Percentiles rank a stretch among this genome's conserved stretches.
Conservation (phyloP, 2,797 vertebrate genomes). For the Pogonophryne albipinna region DNA sequence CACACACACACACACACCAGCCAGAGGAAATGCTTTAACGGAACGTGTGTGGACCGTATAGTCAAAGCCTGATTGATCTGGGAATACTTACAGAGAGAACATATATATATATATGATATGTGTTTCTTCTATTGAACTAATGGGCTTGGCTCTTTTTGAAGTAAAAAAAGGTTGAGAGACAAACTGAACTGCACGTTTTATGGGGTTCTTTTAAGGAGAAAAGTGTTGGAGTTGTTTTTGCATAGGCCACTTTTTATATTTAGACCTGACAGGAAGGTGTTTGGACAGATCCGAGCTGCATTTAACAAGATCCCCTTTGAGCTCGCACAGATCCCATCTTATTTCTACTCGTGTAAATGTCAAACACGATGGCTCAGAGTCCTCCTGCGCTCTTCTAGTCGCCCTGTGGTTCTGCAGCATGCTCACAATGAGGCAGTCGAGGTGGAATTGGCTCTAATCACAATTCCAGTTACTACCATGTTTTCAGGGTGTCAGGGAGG, state of each 20-base stretch:
- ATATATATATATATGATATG: too few species aligned
- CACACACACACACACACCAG: neutral
- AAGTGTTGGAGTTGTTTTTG: too few species aligned
- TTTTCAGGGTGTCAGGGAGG: conserved; percentile 40
- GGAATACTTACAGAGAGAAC: too few species aligned
- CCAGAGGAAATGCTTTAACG: neutral
- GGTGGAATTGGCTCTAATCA: conserved; percentile 45
- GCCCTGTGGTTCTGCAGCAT: neutral
- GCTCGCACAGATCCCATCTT: conserved; percentile 23
- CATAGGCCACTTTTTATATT: too few species aligned
- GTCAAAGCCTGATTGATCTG: neutral
- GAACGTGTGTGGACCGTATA: too few species aligned
- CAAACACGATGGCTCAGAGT: conserved; percentile 23
- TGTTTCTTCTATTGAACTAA: too few species aligned
- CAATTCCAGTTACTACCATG: conserved; percentile 31
- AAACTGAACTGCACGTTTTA: too few species aligned
- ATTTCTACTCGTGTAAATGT: conserved; percentile 51
- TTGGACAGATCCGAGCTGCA: neutral
- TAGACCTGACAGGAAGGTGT: conserved; percentile 10
- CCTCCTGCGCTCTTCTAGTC: conserved; percentile 12
- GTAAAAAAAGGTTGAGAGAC: too few species aligned
- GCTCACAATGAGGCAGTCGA: conserved; percentile 45
- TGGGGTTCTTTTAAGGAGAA: too few species aligned
- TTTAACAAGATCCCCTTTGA: conserved; percentile 30
- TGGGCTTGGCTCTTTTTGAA: too few species aligned